These are phyloP conservation scores for Troilus luridus DNA, from an alignment of 2,888 invertebrate species.

Conservation along the genomic window DNA sequence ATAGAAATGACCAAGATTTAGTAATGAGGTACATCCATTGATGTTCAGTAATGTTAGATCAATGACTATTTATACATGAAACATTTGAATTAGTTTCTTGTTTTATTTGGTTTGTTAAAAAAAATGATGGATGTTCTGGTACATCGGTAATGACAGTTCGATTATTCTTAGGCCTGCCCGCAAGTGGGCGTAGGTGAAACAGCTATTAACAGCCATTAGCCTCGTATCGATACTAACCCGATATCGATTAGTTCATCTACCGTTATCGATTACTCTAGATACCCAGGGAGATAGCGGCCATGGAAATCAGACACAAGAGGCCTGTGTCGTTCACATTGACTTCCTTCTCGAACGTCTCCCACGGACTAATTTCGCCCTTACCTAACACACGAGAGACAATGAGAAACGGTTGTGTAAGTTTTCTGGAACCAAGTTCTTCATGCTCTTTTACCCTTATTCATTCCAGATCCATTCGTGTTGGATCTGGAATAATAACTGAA, in stretches of 20 bases:
- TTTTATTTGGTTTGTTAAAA: too few species aligned
- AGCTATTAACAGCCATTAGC: slow-evolving; percentile 2
- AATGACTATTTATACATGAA: too few species aligned
- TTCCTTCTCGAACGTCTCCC: slow-evolving; percentile 10
- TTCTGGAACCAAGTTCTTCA: neutral
- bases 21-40: too few species aligned
- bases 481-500: neutral
- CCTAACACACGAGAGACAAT: slow-evolving; percentile 3
- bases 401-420: neutral
- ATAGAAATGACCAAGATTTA: too few species aligned
- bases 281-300: neutral
- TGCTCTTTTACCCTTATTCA: neutral
- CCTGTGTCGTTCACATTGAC: neutral
- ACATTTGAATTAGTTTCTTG: too few species aligned
- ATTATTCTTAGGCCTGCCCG: neutral
- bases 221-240: neutral
- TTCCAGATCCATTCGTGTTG: neutral
- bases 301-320: neutral
- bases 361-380: slow-evolving; percentile 37
- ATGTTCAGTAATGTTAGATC: too few species aligned
- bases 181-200: slow-evolving; percentile 22
- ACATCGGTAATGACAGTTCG: neutral
- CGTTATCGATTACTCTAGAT: slow-evolving; percentile 10
- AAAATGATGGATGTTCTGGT: neutral
- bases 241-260: neutral